These are phyloP conservation scores for Callyntrura guangdongensis DNA, from an alignment of 2,888 invertebrate genomes.

Conservation along the genomic window DNA sequence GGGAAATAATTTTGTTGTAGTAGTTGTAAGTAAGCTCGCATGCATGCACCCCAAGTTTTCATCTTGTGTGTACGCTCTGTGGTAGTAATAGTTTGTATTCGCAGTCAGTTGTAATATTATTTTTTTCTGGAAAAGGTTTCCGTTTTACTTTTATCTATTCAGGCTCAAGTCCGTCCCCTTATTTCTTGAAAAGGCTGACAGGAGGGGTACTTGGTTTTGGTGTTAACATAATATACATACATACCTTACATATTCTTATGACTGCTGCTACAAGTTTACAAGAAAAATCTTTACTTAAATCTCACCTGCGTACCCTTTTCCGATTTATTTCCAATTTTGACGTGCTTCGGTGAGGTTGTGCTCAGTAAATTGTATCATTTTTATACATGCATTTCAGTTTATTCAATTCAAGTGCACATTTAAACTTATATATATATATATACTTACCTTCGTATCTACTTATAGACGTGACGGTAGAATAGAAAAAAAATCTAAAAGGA, in stretches of 20 bases:
- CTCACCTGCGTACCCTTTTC: slow-evolving; percentile 60
- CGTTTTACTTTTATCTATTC: slow-evolving; percentile 68
- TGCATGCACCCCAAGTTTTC: not conserved
- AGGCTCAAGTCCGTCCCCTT: slow-evolving; percentile 60
- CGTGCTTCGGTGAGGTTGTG: slow-evolving; percentile 35
- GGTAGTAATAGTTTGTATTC: not conserved
- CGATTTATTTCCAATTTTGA: slow-evolving; percentile 51
- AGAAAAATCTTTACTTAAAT: slow-evolving; percentile 43
- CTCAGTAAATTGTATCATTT: slow-evolving; percentile 4
- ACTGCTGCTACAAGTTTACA: not conserved
- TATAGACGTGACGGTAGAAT: not conserved
- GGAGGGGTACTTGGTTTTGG: not conserved
- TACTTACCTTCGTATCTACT: not conserved
- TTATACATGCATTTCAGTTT: not conserved
- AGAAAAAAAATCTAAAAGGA: slow-evolving; percentile 19
- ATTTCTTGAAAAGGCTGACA: slow-evolving; percentile 15
- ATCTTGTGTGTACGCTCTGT: not conserved
- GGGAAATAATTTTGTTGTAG: not conserved
- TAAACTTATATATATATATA: not conserved
- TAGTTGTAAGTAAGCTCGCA: not conserved
- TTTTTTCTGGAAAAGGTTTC: slow-evolving; percentile 58
- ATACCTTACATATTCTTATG: not conserved
- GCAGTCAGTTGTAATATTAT: slow-evolving; percentile 39
- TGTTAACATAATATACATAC: not conserved
- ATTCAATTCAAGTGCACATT: too few species aligned